Evolutionary conservation across 2,113 vertebrate genomes (phyloP), one percentile per base, ranked within the genome.

Genomic region (Halichoerus grypus): DNA sequence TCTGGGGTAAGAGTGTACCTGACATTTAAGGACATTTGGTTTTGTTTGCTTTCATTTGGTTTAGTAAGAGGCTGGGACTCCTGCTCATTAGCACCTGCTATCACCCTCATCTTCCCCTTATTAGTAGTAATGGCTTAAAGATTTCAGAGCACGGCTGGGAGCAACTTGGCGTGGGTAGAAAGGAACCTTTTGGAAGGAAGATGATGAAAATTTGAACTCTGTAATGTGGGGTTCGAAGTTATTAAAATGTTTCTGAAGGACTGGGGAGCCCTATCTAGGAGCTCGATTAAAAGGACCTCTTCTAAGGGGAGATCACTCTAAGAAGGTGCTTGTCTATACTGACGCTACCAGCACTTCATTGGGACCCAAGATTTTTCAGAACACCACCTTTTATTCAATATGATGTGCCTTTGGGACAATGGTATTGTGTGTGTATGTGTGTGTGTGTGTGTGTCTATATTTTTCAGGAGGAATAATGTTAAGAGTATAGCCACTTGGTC

Each of bases 101-200:
- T 33, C 2, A 21, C 33, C 46, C 2, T 81, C 8, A 5, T 16
- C 13, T 49, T 18, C 14, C 5, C 22, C n/a, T 53, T 81, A 14
- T 49, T 86, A 42, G 33, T 8, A 59, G 21, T 5, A 36, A 59
- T 65, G 76, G 76, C 61, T 81, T 74, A 49, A 51, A 86, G 77
- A 42, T 12, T 59, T 67, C 14, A 39, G 46, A 87, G 15, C 1
- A 1, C 55, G 39, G 19, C 11, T 49, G 39, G 49, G 39, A 83
- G 63, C 24, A 87, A 13, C 63, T 11, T 65, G 72, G 87, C 21
- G 7, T 12, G 53, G 36, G 51, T 42, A 53, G 76, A 85, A 88
- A 55, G 59, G 21, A 91, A 67, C 9, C 3, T 24, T 94, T 85
- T 94, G 18, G 76, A 80, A 95, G 84, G 77, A 88, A 71, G 31